These are phyloP conservation scores for Congeria kusceri DNA, from an alignment of 2,888 invertebrate species.

Conservation along the genomic window DNA sequence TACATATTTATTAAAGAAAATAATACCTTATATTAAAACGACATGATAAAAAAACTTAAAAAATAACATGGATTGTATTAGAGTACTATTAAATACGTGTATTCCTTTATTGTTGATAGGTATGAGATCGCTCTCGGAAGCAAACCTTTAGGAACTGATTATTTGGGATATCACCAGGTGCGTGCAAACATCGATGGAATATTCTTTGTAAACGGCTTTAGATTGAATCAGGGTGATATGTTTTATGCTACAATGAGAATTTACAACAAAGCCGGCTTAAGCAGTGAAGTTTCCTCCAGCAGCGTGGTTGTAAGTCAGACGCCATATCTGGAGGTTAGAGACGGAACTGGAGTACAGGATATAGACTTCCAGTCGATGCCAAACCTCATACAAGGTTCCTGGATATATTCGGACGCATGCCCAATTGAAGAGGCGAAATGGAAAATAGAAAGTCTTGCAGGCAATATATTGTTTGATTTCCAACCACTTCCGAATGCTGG, in stretches of 20 bases:
- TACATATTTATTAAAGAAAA: too few relatives aligned
- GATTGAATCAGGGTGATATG: constrained; percentile 4
- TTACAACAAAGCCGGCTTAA: constrained; percentile 71
- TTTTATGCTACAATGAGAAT: constrained; percentile 44
- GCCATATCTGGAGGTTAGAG: constrained; percentile 55
- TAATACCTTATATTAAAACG: too few relatives aligned
- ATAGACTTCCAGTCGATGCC: constrained; percentile 66
- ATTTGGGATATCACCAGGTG: constrained; percentile 16
- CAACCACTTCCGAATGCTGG: constrained; percentile 41
- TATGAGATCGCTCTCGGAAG: constrained; percentile 36
- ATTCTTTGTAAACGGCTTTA: constrained; percentile 19
- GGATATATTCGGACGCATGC: constrained; percentile 72
- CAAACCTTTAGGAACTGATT: constrained; percentile 36
- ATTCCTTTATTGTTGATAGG: constrained; percentile 18
- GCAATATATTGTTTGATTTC: constrained; percentile 58
- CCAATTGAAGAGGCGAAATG: constrained; percentile 66
- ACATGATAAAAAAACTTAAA: too few relatives aligned
- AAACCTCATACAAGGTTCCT: constrained; percentile 65
- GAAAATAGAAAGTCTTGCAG: constrained; percentile 65
- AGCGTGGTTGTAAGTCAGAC: constrained; percentile 68
- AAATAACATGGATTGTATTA: not conserved
- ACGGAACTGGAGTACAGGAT: constrained; percentile 58
- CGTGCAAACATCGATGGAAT: constrained; percentile 7
- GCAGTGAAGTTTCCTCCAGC: constrained; percentile 52
- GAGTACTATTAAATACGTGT: not conserved